Percentiles rank a stretch among this genome's conserved stretches.
phyloP scores from a whole-genome alignment of 2,797 vertebrate species.

The Danio tinwini region DNA sequence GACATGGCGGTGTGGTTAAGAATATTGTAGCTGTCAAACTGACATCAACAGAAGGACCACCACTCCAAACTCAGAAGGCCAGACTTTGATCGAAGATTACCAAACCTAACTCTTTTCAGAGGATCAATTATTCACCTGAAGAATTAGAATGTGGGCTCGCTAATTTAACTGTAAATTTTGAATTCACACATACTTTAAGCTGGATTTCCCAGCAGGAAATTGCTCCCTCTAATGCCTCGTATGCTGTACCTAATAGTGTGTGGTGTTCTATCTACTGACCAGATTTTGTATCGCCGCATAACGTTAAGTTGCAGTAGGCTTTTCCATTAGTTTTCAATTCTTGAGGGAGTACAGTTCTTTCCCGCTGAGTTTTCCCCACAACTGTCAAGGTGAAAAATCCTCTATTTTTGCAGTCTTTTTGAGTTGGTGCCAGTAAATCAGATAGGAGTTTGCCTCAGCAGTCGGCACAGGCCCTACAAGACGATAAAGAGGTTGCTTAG shows the following conservation, averaged over 20 bases:
- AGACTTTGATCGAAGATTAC: too few relatives aligned
- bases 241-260: not conserved
- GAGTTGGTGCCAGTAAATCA: constrained; percentile 19
- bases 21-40: too few relatives aligned
- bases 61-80: too few relatives aligned
- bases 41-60: too few relatives aligned
- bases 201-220: not conserved
- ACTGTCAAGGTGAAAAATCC: not conserved
- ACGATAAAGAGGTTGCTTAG: constrained; percentile 71
- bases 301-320: not conserved
- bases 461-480: constrained; percentile 36
- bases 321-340: not conserved
- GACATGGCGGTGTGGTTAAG: too few relatives aligned
- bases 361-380: not conserved
- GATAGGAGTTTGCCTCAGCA: constrained; percentile 37
- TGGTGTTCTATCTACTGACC: not conserved
- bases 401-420: constrained; percentile 11
- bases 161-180: too few relatives aligned
- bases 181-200: too few relatives aligned
- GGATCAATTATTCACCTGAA: too few relatives aligned
- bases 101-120: too few relatives aligned
- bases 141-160: too few relatives aligned
- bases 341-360: not conserved
- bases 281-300: not conserved
- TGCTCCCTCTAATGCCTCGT: not conserved